Evolutionary conservation across 2,113 vertebrate genomes (phyloP).

Genomic region (Lethenteron reissneri): DNA sequence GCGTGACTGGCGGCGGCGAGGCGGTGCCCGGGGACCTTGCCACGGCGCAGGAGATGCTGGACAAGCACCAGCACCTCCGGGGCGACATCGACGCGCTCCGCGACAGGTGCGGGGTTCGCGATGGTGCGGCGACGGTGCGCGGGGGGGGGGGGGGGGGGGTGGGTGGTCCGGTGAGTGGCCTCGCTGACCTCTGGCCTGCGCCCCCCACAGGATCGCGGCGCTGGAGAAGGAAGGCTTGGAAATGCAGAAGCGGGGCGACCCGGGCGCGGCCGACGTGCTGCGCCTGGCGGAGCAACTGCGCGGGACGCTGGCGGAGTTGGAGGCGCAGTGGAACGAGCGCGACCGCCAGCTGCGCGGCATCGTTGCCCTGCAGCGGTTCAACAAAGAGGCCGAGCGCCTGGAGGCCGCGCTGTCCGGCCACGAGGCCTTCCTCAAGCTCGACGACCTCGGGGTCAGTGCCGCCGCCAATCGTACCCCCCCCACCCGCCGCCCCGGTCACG

Average conservation of each 20-base stretch:
- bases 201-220: conserved; percentile 16
- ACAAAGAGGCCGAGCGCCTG: conserved; percentile 35
- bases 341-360: conserved; percentile 25
- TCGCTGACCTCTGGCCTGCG: not conserved
- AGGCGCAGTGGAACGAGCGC: conserved; percentile 27
- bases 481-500: not conserved
- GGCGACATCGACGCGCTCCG: conserved; percentile 33
- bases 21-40: conserved; percentile 26
- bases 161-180: not conserved
- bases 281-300: conserved; percentile 17
- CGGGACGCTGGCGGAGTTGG: conserved; percentile 23
- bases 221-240: conserved; percentile 19
- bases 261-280: conserved; percentile 17
- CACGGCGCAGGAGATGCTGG: conserved; percentile 34
- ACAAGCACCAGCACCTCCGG: conserved; percentile 30
- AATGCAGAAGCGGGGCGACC: conserved; percentile 14
- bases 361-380: conserved; percentile 38
- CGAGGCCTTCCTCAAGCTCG: conserved; percentile 31
- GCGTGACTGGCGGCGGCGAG: conserved; percentile 19
- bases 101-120: conserved; percentile 25
- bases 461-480: not conserved
- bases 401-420: conserved; percentile 36
- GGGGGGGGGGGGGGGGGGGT: fast-evolving
- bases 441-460: conserved; percentile 36
- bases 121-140: not conserved